Percentiles rank a stretch among this genome's conserved stretches.
Conservation (phyloP, 1,140 invertebrate species). For the Laodelphax striatellus region DNA sequence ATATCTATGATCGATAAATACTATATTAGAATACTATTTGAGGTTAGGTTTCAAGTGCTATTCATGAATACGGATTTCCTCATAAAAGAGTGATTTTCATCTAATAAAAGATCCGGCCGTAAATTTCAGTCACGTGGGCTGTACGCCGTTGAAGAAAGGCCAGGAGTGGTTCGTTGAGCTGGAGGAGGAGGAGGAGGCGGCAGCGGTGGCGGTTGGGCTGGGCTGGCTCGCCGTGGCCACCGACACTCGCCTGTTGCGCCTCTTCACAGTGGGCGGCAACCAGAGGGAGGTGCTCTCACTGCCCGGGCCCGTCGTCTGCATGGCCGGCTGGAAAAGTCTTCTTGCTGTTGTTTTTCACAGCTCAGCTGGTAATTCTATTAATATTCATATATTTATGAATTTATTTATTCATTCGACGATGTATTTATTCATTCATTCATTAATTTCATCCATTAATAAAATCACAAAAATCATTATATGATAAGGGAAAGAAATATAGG, state of each 20-base stretch:
- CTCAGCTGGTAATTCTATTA: neutral
- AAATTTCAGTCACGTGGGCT: constrained; percentile 39
- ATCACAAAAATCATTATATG: too few species aligned
- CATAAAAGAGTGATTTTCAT: too few species aligned
- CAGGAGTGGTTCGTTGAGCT: constrained; percentile 81
- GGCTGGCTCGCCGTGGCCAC: constrained; percentile 71
- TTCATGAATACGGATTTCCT: too few species aligned
- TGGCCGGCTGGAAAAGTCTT: constrained; percentile 53
- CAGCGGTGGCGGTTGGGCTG: constrained; percentile 56
- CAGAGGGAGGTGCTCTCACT: constrained; percentile 68
- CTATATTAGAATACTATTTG: too few species aligned
- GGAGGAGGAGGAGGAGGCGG: constrained; percentile 61
- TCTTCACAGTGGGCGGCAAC: constrained; percentile 76
- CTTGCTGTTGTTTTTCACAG: constrained; percentile 68
- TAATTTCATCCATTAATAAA: too few species aligned
- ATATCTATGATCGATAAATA: too few species aligned
- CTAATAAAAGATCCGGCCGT: too few species aligned
- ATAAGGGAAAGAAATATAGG: too few species aligned
- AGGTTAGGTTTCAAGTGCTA: too few species aligned
- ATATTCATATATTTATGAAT: neutral
- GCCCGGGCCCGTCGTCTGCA: constrained; percentile 55
- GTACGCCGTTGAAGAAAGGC: constrained; percentile 61
- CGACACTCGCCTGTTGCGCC: constrained; percentile 51
- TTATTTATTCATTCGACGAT: too few species aligned
- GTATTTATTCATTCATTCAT: too few species aligned